phyloP scores from a whole-genome alignment of 1,140 invertebrate species.

The Panagrolaimus sp. region DNA sequence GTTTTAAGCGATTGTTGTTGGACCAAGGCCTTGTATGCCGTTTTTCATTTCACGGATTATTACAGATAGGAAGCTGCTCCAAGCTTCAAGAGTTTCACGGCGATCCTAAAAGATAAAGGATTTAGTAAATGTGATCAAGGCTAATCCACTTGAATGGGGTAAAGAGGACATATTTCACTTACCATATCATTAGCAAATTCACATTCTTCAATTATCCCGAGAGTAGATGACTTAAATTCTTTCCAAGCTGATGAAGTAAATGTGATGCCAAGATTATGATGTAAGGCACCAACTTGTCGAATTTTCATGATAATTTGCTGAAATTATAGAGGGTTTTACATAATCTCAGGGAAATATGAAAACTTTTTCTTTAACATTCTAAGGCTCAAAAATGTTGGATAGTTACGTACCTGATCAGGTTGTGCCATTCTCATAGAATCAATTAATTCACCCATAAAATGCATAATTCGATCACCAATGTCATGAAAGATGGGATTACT shows the following conservation, averaged over 20 bases:
- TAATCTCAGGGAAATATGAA: no score
- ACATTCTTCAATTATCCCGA: slow-evolving; percentile 26
- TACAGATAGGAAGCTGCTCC: slow-evolving; percentile 33
- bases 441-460: slow-evolving; percentile 31
- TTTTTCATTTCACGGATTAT: slow-evolving; percentile 42
- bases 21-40: not conserved
- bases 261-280: slow-evolving; percentile 28
- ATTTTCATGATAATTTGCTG: slow-evolving; percentile 24
- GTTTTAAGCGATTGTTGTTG: not conserved
- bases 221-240: slow-evolving; percentile 26
- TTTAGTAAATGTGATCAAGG: slow-evolving; percentile 14
- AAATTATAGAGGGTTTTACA: not conserved
- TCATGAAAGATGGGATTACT: slow-evolving; percentile 25
- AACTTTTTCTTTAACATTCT: no score
- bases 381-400: no score
- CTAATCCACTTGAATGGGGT: no score
- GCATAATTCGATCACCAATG: slow-evolving; percentile 27
- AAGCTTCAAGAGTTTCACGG: slow-evolving; percentile 26
- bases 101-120: slow-evolving; percentile 22
- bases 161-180: slow-evolving; percentile 12
- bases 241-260: slow-evolving; percentile 35
- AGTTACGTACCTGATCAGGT: slow-evolving; percentile 25
- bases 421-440: slow-evolving; percentile 24
- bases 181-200: slow-evolving; percentile 23
- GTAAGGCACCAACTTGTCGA: slow-evolving; percentile 28